A percentile compares a stretch with the other conserved stretches of the same genome.
Conservation (phyloP, 2,888 invertebrate species). For the Aphidoletes aphidimyza region DNA sequence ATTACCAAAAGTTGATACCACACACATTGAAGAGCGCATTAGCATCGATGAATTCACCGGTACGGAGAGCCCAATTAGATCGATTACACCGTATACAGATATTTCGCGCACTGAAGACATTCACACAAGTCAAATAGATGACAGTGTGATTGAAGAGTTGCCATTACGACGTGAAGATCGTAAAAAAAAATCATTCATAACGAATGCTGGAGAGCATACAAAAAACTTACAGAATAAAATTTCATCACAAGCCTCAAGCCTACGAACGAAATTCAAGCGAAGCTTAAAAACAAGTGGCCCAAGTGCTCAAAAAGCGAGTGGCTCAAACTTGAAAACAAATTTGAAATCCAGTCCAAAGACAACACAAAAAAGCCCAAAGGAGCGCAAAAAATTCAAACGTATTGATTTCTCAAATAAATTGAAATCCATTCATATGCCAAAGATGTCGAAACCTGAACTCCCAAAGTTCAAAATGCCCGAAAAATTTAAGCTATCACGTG, state of each 20-base stretch:
- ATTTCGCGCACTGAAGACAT: conserved; percentile 73
- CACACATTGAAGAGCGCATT: conserved; percentile 60
- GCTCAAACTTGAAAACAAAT: conserved; percentile 37
- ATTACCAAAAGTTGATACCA: not conserved
- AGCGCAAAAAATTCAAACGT: conserved; percentile 64
- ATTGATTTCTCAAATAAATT: conserved; percentile 65
- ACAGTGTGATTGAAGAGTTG: conserved; percentile 74
- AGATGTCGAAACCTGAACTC: conserved; percentile 70
- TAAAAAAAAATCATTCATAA: conserved; percentile 67
- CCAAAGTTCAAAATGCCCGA: conserved; percentile 74
- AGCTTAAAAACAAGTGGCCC: conserved; percentile 68
- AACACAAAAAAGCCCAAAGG: conserved; percentile 64
- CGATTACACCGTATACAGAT: conserved; percentile 69
- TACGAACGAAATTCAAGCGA: conserved; percentile 75
- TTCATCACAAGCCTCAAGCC: conserved; percentile 76
- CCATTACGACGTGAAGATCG: conserved; percentile 70
- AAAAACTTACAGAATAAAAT: conserved; percentile 74
- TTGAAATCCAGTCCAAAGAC: conserved; percentile 57
- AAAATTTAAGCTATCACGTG: conserved; percentile 69
- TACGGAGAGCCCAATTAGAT: conserved; percentile 65
- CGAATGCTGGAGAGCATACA: conserved; percentile 68
- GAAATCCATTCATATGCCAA: conserved; percentile 60
- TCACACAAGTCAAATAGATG: conserved; percentile 76
- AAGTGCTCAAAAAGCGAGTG: conserved; percentile 2
- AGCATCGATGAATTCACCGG: conserved; percentile 74